A percentile compares a stretch with the other conserved stretches of the same genome.
These are phyloP conservation scores for Rattus rattus DNA, from an alignment of 2,113 vertebrate genomes.

Conservation along the genomic window DNA sequence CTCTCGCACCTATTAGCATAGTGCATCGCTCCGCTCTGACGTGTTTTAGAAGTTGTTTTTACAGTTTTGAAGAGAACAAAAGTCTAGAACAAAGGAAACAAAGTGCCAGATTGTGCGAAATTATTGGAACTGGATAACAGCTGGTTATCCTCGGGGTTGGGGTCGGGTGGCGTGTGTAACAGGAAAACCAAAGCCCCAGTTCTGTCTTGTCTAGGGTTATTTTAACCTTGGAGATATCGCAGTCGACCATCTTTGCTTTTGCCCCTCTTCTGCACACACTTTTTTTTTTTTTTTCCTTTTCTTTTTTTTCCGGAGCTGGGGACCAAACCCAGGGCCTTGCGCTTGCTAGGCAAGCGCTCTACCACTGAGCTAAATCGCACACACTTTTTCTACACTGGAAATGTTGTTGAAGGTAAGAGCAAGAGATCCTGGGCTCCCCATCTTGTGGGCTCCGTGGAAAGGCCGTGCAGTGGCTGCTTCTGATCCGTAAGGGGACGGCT, in stretches of 20 bases:
- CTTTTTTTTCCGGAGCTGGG: no score
- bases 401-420: neutral
- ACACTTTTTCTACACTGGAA: neutral
- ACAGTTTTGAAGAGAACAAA: constrained; percentile 17
- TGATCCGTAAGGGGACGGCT: rapidly evolving
- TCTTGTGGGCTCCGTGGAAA: neutral
- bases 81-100: neutral
- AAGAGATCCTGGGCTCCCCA: neutral
- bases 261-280: neutral
- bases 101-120: neutral
- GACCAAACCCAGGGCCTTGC: no score
- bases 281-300: no score
- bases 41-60: constrained; percentile 41
- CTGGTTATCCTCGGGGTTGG: neutral
- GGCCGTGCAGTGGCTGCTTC: neutral
- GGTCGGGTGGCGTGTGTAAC: neutral
- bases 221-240: neutral
- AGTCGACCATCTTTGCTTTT: no score
- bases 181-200: neutral
- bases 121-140: neutral
- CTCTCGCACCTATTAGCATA: neutral
- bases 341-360: no score
- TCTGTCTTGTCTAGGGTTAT: neutral
- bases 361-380: no score
- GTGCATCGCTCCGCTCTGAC: neutral